These are phyloP conservation scores for Fulica atra DNA, from an alignment of 2,113 vertebrate genomes.

Conservation along the genomic window DNA sequence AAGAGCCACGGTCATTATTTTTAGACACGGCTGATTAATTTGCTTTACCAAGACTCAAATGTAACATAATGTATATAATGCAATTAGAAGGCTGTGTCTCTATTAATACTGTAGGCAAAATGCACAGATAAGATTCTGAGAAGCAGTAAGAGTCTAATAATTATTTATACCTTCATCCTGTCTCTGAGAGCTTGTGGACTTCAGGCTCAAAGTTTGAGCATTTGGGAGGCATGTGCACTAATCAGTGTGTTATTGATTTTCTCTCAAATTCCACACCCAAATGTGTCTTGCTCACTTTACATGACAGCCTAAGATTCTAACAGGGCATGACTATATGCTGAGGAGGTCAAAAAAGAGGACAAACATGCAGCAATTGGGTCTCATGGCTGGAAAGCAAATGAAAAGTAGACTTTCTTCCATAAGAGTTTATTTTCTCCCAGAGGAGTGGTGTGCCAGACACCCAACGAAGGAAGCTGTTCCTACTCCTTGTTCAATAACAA, in stretches of 20 bases:
- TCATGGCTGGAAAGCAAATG: not conserved
- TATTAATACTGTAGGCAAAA: slow-evolving; percentile 29
- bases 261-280: not conserved
- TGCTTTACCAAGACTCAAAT: slow-evolving; percentile 33
- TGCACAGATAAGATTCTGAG: not conserved
- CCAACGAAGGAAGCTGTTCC: not conserved
- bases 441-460: not conserved
- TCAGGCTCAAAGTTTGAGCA: not conserved
- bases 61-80: slow-evolving; percentile 57
- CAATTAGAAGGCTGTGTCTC: slow-evolving; percentile 44
- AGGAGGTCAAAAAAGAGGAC: not conserved
- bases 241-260: not conserved
- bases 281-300: not conserved
- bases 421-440: not conserved
- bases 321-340: not conserved
- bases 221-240: not conserved
- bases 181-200: not conserved
- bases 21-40: slow-evolving; percentile 37
- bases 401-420: not conserved
- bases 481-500: not conserved
- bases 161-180: not conserved
- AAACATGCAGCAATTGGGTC: not conserved
- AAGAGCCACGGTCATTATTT: slow-evolving; percentile 32
- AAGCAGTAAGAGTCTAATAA: not conserved
- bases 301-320: not conserved